phyloP scores from a whole-genome alignment of 2,113 vertebrate species.

The Formicarius rufipectus region DNA sequence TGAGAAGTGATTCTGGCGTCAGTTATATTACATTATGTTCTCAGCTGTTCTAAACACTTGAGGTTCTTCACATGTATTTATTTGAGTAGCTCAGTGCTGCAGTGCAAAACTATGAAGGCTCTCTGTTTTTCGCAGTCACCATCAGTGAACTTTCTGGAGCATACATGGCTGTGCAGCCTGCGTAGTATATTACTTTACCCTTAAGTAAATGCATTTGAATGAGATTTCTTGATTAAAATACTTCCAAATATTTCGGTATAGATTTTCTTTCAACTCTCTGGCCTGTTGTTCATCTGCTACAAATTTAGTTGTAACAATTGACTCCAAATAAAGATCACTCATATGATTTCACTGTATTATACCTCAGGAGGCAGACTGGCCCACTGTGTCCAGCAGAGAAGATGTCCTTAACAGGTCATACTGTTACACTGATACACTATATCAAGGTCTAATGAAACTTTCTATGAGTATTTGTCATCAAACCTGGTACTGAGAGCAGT shows the following conservation, averaged over 20 bases:
- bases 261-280: neutral
- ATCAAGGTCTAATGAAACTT: neutral
- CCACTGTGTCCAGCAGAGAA: neutral
- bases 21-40: neutral
- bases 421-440: neutral
- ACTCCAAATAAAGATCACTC: neutral
- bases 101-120: neutral
- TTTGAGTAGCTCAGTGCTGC: neutral
- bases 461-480: neutral
- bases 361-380: neutral
- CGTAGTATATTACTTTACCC: neutral
- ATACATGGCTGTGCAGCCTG: neutral
- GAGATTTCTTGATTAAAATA: neutral
- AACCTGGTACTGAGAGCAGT: neutral
- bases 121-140: neutral
- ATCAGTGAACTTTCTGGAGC: neutral
- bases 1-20: neutral
- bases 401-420: neutral
- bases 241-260: neutral
- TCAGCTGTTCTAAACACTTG: neutral
- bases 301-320: neutral
- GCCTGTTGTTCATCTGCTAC: neutral
- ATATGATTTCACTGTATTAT: neutral
- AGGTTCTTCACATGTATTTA: neutral
- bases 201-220: neutral